phyloP scores from a whole-genome alignment of 2,888 invertebrate genomes.

The Microdon myrmicae region DNA sequence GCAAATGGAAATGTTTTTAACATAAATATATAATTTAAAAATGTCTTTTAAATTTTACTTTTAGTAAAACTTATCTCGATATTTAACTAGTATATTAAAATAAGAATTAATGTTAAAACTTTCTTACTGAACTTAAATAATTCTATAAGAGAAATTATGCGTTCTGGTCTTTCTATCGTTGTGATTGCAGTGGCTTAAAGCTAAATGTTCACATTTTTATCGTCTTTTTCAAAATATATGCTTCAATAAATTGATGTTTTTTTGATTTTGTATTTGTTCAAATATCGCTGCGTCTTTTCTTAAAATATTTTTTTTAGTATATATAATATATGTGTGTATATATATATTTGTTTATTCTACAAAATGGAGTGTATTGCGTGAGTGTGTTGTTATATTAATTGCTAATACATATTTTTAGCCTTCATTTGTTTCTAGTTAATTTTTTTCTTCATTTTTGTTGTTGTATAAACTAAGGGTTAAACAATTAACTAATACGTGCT shows the following conservation, averaged over 20 bases:
- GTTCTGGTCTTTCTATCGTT: conserved; percentile 31
- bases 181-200: conserved; percentile 46
- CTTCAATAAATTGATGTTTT: conserved; percentile 5
- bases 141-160: conserved; percentile 14
- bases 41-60: conserved; percentile 6
- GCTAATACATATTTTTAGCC: conserved; percentile 33
- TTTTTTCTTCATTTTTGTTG: conserved; percentile 11
- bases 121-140: conserved; percentile 8
- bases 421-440: conserved; percentile 26
- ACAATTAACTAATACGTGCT: conserved; percentile 41
- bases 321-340: conserved; percentile 20
- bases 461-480: conserved; percentile 6
- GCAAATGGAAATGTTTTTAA: conserved; percentile 42
- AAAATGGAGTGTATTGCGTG: conserved; percentile 51
- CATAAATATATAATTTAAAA: conserved; percentile 44
- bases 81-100: not conserved
- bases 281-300: conserved; percentile 5
- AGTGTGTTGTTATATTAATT: conserved; percentile 31
- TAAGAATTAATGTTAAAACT: not conserved
- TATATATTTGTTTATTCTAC: conserved; percentile 28
- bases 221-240: conserved; percentile 33
- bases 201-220: conserved; percentile 22
- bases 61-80: conserved; percentile 13
- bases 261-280: conserved; percentile 5
- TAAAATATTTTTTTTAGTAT: conserved; percentile 4